Evolutionary conservation across 1,140 invertebrate genomes (phyloP).

Genomic region (Cotesia chilonis): DNA sequence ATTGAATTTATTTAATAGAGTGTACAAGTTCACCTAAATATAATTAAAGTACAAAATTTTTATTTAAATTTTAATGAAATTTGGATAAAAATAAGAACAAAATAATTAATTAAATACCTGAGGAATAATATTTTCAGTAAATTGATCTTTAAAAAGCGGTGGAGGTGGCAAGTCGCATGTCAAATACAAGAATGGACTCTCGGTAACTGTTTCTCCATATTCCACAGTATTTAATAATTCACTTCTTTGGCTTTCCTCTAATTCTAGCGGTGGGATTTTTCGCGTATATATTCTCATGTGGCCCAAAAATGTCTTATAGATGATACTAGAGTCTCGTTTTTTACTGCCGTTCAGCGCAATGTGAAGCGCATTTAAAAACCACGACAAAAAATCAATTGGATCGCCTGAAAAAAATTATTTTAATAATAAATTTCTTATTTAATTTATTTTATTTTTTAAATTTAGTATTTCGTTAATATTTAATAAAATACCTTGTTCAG

Average conservation of each 20-base stretch:
- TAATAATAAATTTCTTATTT: not conserved
- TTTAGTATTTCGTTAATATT: slow-evolving; percentile 11
- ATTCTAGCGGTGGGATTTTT: slow-evolving; percentile 93
- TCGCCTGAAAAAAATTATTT: slow-evolving; percentile 72
- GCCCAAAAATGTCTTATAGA: slow-evolving; percentile 95
- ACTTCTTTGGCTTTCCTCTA: slow-evolving; percentile 88
- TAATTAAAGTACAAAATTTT: slow-evolving; percentile 28
- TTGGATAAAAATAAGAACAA: slow-evolving; percentile 13
- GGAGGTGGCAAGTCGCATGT: slow-evolving; percentile 96
- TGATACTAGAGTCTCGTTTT: slow-evolving; percentile 86
- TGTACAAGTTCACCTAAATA: slow-evolving; percentile 88
- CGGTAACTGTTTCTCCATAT: slow-evolving; percentile 86
- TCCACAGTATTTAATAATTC: slow-evolving; percentile 83
- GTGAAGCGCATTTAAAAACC: slow-evolving; percentile 95
- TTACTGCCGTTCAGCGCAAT: slow-evolving; percentile 87
- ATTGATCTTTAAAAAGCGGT: slow-evolving; percentile 96
- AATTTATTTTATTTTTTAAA: not conserved
- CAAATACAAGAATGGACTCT: slow-evolving; percentile 93
- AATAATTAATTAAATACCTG: slow-evolving; percentile 71
- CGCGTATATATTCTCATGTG: slow-evolving; percentile 94
- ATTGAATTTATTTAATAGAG: slow-evolving; percentile 95
- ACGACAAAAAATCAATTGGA: slow-evolving; percentile 95
- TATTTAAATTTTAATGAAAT: not conserved
- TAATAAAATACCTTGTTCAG: slow-evolving; percentile 82
- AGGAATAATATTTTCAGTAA: slow-evolving; percentile 97